Evolutionary conservation across 2,888 invertebrate genomes (phyloP).

Genomic region (Crepidodera aurea): DNA sequence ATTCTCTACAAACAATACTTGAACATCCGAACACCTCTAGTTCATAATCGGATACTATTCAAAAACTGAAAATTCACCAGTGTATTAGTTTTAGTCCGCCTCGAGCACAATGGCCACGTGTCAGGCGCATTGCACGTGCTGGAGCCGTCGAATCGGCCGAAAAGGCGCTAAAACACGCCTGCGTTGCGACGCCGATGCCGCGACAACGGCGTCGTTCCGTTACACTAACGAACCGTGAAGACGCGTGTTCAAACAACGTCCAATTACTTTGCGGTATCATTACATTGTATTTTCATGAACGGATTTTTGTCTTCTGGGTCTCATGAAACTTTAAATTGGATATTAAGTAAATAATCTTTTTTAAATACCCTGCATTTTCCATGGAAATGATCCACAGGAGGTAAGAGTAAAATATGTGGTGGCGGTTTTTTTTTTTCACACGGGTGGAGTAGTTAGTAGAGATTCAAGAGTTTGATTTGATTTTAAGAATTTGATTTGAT

Average conservation of each 20-base stretch:
- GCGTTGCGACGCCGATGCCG: conserved; percentile 34
- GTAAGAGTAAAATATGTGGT: too few relatives aligned
- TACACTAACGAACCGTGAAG: conserved; percentile 58
- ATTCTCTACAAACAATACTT: too few relatives aligned
- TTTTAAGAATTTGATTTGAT: too few relatives aligned
- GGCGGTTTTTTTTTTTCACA: too few relatives aligned
- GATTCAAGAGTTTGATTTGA: too few relatives aligned
- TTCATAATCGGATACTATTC: conserved; percentile 48
- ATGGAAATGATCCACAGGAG: too few relatives aligned
- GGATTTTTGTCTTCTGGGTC: conserved; percentile 38
- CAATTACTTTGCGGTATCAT: conserved; percentile 61
- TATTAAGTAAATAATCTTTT: neutral
- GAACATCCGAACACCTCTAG: conserved; percentile 22
- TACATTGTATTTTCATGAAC: conserved; percentile 54
- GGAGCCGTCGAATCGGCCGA: conserved; percentile 46
- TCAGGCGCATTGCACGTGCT: conserved; percentile 40
- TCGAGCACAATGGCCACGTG: conserved; percentile 48
- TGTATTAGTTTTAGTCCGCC: conserved; percentile 36
- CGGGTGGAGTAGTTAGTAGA: too few relatives aligned
- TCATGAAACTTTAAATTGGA: conserved; percentile 1
- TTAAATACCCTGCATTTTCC: too few relatives aligned
- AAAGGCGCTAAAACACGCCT: conserved; percentile 52
- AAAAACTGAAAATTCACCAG: conserved; percentile 43
- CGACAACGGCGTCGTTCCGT: conserved; percentile 46
- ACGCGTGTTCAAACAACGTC: conserved; percentile 58